phyloP scores from a whole-genome alignment of 2,888 invertebrate species.

The Pachymerium ferrugineum region DNA sequence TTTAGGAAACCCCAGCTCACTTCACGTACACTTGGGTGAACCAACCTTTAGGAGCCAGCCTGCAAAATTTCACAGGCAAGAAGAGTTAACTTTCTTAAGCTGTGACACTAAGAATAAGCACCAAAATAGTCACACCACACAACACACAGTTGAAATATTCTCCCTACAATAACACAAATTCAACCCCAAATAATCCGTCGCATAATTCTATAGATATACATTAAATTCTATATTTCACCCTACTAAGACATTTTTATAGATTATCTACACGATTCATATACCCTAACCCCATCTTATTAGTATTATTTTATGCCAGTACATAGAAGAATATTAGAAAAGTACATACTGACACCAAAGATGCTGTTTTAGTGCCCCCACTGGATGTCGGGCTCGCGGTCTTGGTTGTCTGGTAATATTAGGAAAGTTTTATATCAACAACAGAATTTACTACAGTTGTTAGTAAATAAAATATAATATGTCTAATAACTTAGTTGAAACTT shows the following conservation, averaged over 20 bases:
- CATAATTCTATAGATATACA: too few relatives aligned
- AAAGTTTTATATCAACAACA: neutral
- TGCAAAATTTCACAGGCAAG: constrained; percentile 30
- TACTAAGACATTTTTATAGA: neutral
- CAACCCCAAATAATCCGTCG: neutral
- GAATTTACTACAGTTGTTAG: neutral
- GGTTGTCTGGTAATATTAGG: constrained; percentile 25
- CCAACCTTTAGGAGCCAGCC: constrained; percentile 14
- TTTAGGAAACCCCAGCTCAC: neutral
- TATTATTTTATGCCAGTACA: constrained; percentile 23
- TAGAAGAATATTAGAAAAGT: constrained; percentile 5
- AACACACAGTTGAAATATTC: constrained; percentile 4
- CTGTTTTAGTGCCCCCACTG: neutral
- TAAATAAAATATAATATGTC: neutral
- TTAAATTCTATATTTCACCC: too few relatives aligned
- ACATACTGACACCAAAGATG: constrained; percentile 24
- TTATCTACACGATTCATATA: neutral
- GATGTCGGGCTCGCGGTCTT: constrained; percentile 2
- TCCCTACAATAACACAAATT: constrained; percentile 7
- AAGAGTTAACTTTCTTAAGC: constrained; percentile 25
- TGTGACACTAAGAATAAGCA: neutral
- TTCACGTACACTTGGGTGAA: constrained; percentile 1
- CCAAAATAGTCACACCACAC: constrained; percentile 13
- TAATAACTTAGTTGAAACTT: too few relatives aligned
- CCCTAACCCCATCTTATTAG: neutral